Base-by-base conservation (phyloP, 2,113 vertebrate species). In the Polypterus senegalus region DNA sequence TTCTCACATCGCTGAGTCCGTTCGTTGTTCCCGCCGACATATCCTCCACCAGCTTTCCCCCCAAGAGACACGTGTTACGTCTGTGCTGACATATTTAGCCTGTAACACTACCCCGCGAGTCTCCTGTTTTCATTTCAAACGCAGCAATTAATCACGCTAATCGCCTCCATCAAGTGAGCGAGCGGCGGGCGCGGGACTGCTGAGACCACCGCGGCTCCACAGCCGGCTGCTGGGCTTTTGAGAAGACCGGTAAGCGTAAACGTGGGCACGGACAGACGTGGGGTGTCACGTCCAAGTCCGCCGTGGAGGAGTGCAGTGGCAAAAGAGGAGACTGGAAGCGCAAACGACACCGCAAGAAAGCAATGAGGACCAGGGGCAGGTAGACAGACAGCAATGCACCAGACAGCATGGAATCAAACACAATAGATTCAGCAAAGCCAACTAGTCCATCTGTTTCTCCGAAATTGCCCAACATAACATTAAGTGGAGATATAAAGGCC, bases 121-220 rank as follows among this genome's bases (percentile, higher is more conserved):
- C 78, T 83, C 82, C 77, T 91, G 89, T 91, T 91, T 91, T 89
- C 76, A 87, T 80, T 89, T 78, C 81, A 90, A 89, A 87, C 79
- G 84, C 77, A 79, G 79, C 86, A 84, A 91, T 93, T 91, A 89
- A 91, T 92, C 89, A 91, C 79, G 70, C 76, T 89, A 91, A 92
- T 90, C 81, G 76, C 79, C 81, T 64, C 77, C 84, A 82, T 86
- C 88, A 81, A 79, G 77, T 76, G 83, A 77, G 71, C 60, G 70
- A 75, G 76, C 71, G 81, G 79, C 82, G 83, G 74, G 74, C 74
- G 70, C 64, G 75, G 66, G 71, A 67, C 74, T 73, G 70, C 61
- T 78, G 57, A 65, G 58, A 0, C 64, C 71, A 58, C 52, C 53
- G 43, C 58, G 46, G 61, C 51, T 43, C n/a, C 27, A 48, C 73